Percentiles rank a stretch among this genome's conserved stretches.
Conservation (phyloP, 2,113 vertebrate species). For the Syngnathus typhle region DNA sequence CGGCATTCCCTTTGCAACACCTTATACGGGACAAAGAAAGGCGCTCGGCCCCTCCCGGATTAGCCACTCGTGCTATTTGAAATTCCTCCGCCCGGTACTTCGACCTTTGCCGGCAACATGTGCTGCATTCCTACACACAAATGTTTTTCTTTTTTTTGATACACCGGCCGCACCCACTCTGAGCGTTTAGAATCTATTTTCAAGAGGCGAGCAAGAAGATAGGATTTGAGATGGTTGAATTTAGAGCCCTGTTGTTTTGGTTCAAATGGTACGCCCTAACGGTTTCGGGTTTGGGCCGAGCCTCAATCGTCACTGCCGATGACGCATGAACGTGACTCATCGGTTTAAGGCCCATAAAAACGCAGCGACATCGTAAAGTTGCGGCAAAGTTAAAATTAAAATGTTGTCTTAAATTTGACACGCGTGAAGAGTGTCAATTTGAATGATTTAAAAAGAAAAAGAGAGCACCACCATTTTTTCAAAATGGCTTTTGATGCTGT, state of each 20-base stretch:
- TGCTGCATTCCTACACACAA: slow-evolving; percentile 25
- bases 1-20: slow-evolving; percentile 58
- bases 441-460: background rate
- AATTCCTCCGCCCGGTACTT: slow-evolving; percentile 24
- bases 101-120: slow-evolving; percentile 32
- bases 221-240: slow-evolving; percentile 23
- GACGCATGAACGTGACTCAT: slow-evolving; percentile 22
- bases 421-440: background rate
- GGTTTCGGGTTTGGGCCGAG: background rate
- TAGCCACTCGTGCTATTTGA: slow-evolving; percentile 44
- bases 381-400: background rate
- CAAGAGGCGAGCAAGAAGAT: slow-evolving; percentile 5
- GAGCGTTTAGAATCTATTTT: slow-evolving; percentile 28
- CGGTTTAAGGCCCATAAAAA: background rate
- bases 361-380: background rate
- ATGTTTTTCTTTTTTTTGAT: slow-evolving; percentile 17
- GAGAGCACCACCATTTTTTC: too few species aligned
- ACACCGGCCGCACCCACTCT: slow-evolving; percentile 5
- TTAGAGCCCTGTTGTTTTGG: background rate
- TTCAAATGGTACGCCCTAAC: background rate
- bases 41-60: slow-evolving; percentile 53
- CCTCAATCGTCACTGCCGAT: background rate
- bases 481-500: too few species aligned
- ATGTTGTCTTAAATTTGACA: background rate
- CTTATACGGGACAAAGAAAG: slow-evolving; percentile 50